phyloP scores from a whole-genome alignment of 2,797 vertebrate species.

The Pterois miles region DNA sequence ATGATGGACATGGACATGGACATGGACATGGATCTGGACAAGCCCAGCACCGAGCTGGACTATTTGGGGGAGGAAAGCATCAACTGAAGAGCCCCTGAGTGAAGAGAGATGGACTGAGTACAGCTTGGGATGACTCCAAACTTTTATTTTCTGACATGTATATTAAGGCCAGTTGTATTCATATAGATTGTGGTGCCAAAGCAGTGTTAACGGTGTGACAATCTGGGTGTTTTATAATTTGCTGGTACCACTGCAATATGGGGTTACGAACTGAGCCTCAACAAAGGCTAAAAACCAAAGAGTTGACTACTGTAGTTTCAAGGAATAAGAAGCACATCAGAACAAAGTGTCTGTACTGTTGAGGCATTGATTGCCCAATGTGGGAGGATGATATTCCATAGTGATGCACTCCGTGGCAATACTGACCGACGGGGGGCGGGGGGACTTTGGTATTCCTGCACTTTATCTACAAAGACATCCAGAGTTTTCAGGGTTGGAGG shows the following conservation, averaged over 20 bases:
- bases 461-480: conserved; percentile 77
- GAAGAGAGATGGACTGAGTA: conserved; percentile 25
- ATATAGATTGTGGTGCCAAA: conserved; percentile 48
- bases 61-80: conserved; percentile 83
- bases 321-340: conserved; percentile 25
- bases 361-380: conserved; percentile 29
- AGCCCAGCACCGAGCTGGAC: conserved; percentile 90
- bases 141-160: conserved; percentile 48
- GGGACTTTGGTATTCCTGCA: conserved; percentile 78
- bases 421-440: conserved; percentile 26
- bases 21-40: conserved; percentile 75
- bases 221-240: conserved; percentile 27
- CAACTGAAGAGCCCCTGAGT: conserved; percentile 62
- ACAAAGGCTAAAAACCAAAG: conserved; percentile 18
- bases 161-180: conserved; percentile 47
- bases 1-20: conserved; percentile 84
- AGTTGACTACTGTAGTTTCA: conserved; percentile 13
- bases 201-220: conserved; percentile 48
- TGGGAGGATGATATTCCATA: conserved; percentile 48
- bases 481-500: conserved; percentile 33
- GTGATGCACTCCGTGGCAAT: conserved; percentile 32
- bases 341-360: conserved; percentile 24
- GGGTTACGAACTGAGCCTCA: conserved; percentile 2
- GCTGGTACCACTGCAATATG: conserved; percentile 32
- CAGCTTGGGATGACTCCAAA: conserved; percentile 42